These are phyloP conservation scores for Spea bombifrons DNA, from an alignment of 2,113 vertebrate species.

Conservation along the genomic window DNA sequence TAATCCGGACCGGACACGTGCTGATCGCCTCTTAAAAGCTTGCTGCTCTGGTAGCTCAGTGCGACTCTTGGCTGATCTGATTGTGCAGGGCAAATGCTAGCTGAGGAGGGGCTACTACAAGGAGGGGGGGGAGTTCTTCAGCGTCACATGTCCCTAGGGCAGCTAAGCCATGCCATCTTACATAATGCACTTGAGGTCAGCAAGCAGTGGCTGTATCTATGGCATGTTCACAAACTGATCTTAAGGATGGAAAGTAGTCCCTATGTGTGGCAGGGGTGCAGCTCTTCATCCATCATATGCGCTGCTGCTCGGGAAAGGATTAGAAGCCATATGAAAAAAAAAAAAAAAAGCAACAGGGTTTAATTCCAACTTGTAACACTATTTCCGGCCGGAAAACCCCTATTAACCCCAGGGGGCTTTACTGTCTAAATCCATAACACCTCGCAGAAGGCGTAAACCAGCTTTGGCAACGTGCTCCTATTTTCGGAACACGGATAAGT, in stretches of 20 bases:
- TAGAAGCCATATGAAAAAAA: slow-evolving; percentile 3
- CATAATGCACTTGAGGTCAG: slow-evolving; percentile 47
- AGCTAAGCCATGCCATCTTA: slow-evolving; percentile 49
- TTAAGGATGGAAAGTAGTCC: not conserved
- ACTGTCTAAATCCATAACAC: not conserved
- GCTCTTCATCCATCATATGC: not conserved
- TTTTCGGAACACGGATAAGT: not conserved
- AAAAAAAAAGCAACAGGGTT: not conserved
- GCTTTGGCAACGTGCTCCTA: not conserved
- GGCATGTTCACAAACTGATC: not conserved
- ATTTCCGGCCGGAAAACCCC: not conserved
- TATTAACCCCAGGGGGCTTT: not conserved
- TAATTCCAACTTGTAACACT: not conserved
- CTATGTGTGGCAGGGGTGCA: too few relatives aligned
- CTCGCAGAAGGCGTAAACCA: not conserved
- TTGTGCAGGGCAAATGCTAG: not conserved
- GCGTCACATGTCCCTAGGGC: slow-evolving; percentile 48
- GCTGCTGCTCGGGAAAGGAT: not conserved
- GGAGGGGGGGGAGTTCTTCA: slow-evolving; percentile 6
- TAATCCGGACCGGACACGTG: slow-evolving; percentile 48
- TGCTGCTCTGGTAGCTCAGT: slow-evolving; percentile 53
- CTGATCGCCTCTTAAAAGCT: slow-evolving; percentile 50
- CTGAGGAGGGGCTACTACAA: not conserved
- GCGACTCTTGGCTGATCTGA: slow-evolving; percentile 20
- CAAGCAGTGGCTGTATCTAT: not conserved